Evolutionary conservation across 2,888 invertebrate species (phyloP).

Genomic region (Watsonalla binaria): DNA sequence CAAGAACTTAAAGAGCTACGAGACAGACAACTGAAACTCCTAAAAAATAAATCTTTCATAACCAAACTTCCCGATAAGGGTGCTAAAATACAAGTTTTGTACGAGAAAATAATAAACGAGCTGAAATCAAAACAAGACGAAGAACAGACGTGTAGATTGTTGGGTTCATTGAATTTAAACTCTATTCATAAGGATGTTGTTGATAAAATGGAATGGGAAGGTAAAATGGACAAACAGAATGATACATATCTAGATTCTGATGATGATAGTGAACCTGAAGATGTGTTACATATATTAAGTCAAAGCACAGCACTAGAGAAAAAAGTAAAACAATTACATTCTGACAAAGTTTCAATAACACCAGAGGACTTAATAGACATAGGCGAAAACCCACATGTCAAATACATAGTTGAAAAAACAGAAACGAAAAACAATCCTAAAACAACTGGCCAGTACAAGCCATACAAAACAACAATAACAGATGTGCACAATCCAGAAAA

Average conservation of each 20-base stretch:
- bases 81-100: conserved; percentile 70
- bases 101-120: conserved; percentile 65
- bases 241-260: conserved; percentile 71
- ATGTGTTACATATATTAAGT: conserved; percentile 79
- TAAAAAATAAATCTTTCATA: conserved; percentile 73
- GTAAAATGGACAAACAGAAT: conserved; percentile 49
- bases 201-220: conserved; percentile 80
- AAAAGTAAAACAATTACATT: conserved; percentile 58
- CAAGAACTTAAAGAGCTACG: conserved; percentile 73
- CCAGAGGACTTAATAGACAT: conserved; percentile 71
- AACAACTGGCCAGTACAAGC: conserved; percentile 69
- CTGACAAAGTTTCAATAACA: conserved; percentile 70
- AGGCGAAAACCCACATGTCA: conserved; percentile 67
- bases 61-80: conserved; percentile 80
- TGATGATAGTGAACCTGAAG: conserved; percentile 79
- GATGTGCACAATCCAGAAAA: conserved; percentile 77
- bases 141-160: conserved; percentile 67
- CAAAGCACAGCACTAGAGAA: conserved; percentile 73
- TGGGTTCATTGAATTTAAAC: conserved; percentile 71
- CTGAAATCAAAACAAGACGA: conserved; percentile 70
- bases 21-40: conserved; percentile 76
- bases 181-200: conserved; percentile 61
- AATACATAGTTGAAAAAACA: conserved; percentile 75
- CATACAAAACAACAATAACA: conserved; percentile 77
- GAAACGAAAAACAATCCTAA: conserved; percentile 53